phyloP scores from a whole-genome alignment of 2,888 invertebrate species.

The Sabellastarte sp. region DNA sequence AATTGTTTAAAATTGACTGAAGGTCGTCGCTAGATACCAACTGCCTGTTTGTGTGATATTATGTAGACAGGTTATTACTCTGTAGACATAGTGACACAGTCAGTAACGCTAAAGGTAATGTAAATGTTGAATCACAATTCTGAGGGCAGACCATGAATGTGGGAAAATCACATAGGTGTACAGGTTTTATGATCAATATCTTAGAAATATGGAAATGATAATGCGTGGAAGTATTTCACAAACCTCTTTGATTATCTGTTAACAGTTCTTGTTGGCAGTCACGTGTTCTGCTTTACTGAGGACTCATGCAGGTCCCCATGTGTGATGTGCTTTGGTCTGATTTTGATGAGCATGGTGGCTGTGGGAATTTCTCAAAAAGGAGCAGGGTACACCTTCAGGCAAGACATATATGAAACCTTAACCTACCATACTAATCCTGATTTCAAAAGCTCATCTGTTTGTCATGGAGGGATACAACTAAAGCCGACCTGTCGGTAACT shows the following conservation, averaged over 20 bases:
- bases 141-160: conserved; percentile 99
- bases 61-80: too few relatives aligned
- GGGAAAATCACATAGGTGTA: conserved; percentile 99
- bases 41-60: too few relatives aligned
- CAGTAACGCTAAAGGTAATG: too few relatives aligned
- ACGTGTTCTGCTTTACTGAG: too few relatives aligned
- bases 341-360: conserved; percentile 99
- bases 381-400: conserved; percentile 99
- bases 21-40: too few relatives aligned
- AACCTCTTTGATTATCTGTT: conserved; percentile 98
- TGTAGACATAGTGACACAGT: too few relatives aligned
- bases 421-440: conserved; percentile 98
- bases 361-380: conserved; percentile 99
- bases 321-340: conserved; percentile 99
- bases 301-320: conserved; percentile 98
- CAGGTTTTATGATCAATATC: conserved; percentile 98
- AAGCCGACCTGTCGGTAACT: too few relatives aligned
- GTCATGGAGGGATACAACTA: conserved; percentile 99
- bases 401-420: conserved; percentile 99
- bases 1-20: too few relatives aligned
- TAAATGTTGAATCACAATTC: conserved; percentile 98
- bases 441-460: conserved; percentile 98
- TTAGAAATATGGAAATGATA: conserved; percentile 98
- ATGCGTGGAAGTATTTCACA: conserved; percentile 99
- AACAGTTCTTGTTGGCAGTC: conserved; percentile 94